phyloP scores from a whole-genome alignment of 2,888 invertebrate genomes.

The Andrena marginata region DNA sequence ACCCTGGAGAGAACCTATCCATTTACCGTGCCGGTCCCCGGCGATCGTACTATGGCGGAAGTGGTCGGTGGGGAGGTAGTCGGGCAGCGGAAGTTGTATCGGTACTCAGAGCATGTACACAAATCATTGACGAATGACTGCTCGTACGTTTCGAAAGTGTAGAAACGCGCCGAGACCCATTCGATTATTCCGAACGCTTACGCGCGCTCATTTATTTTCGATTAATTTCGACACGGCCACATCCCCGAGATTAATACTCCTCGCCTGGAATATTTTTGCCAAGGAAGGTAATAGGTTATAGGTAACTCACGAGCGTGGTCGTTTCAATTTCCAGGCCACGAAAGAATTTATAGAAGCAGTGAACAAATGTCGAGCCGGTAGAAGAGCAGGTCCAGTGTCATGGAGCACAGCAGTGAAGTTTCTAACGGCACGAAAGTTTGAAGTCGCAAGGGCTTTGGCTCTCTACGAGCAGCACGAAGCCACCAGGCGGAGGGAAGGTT shows the following conservation, averaged over 20 bases:
- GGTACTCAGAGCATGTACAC: conserved; percentile 79
- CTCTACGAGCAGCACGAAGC: conserved; percentile 97
- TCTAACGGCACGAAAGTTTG: conserved; percentile 97
- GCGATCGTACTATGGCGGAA: conserved; percentile 70
- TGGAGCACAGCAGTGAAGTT: conserved; percentile 97
- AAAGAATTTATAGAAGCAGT: conserved; percentile 93
- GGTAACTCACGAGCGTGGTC: background rate
- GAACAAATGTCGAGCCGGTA: conserved; percentile 87
- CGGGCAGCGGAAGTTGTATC: conserved; percentile 81
- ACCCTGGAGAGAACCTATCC: conserved; percentile 71
- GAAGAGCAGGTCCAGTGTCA: conserved; percentile 88
- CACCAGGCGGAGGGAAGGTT: conserved; percentile 94
- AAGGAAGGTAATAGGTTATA: background rate
- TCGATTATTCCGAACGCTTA: conserved; percentile 16
- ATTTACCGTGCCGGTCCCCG: conserved; percentile 68
- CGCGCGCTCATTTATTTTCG: conserved; percentile 1
- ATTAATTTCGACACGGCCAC: conserved; percentile 6
- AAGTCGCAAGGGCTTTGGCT: conserved; percentile 94
- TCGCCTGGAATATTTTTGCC: background rate
- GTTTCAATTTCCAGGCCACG: conserved; percentile 88
- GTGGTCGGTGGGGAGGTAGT: conserved; percentile 74
- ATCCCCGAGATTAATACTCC: background rate
- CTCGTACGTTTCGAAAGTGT: conserved; percentile 70
- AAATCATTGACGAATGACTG: conserved; percentile 70
- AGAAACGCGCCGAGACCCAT: conserved; percentile 50